phyloP scores from a whole-genome alignment of 1,140 invertebrate genomes.

The Bathynomus jamesi region DNA sequence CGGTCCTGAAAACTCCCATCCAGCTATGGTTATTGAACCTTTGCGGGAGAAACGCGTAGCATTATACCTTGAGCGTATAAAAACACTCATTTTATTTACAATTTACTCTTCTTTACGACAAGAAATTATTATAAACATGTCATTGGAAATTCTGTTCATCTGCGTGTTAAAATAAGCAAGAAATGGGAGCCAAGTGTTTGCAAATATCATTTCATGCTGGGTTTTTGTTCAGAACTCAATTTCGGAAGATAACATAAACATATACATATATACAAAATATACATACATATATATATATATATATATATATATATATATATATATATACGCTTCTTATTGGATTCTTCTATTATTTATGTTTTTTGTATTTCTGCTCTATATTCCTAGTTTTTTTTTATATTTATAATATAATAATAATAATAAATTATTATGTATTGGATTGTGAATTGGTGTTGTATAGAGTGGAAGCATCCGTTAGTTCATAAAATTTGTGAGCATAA shows the following conservation, averaged over 20 bases:
- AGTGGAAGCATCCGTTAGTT: too few relatives aligned
- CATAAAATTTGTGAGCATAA: too few relatives aligned
- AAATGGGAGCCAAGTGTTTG: background rate
- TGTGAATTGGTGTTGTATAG: too few relatives aligned
- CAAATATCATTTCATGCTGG: background rate
- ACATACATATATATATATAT: background rate
- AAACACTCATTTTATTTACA: background rate
- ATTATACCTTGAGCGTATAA: background rate
- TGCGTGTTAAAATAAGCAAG: background rate
- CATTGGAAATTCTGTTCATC: background rate
- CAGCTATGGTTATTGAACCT: background rate
- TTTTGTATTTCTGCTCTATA: too few relatives aligned
- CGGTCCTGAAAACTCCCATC: background rate
- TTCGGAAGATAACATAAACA: background rate
- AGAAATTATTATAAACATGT: conserved; percentile 2
- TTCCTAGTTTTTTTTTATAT: too few relatives aligned
- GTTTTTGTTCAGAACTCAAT: background rate
- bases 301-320: background rate
- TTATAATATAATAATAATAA: too few relatives aligned
- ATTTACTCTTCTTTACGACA: conserved; percentile 1
- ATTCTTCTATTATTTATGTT: too few relatives aligned
- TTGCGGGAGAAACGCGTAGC: background rate
- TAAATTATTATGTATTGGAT: too few relatives aligned
- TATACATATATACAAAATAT: too few relatives aligned
- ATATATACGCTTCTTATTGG: too few relatives aligned